phyloP scores from a whole-genome alignment of 2,113 vertebrate genomes.

The Pogonocichla stellata region DNA sequence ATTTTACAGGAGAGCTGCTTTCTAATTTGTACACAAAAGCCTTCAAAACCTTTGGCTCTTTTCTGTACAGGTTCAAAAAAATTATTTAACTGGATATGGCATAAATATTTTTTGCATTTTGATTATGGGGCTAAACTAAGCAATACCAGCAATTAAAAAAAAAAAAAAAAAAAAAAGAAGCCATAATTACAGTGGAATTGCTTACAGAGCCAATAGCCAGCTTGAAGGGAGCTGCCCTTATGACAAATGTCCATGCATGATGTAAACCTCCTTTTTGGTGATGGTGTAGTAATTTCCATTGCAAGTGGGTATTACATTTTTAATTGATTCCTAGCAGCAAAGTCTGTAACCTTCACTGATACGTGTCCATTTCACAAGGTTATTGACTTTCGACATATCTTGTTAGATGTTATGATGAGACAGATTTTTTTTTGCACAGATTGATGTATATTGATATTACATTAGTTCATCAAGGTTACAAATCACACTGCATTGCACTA shows the following conservation, averaged over 20 bases:
- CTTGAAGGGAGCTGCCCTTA: neutral
- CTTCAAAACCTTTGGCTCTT: neutral
- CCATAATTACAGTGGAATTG: neutral
- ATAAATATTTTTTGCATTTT: neutral
- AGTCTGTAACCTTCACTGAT: slow-evolving; percentile 47
- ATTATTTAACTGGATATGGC: neutral
- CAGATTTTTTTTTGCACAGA: slow-evolving; percentile 29
- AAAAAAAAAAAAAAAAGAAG: neutral
- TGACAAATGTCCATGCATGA: neutral
- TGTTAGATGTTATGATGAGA: slow-evolving; percentile 25
- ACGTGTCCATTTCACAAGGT: slow-evolving; percentile 49
- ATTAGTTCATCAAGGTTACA: slow-evolving; percentile 63
- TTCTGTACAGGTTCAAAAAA: neutral
- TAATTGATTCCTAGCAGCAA: slow-evolving; percentile 58
- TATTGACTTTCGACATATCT: slow-evolving; percentile 36
- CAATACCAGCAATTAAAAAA: neutral
- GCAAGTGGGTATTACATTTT: slow-evolving; percentile 42
- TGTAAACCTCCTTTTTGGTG: slow-evolving; percentile 16
- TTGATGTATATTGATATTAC: slow-evolving; percentile 62
- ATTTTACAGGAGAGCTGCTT: neutral
- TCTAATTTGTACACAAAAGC: neutral
- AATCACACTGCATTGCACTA: slow-evolving; percentile 27
- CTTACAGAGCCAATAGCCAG: neutral
- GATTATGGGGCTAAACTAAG: neutral
- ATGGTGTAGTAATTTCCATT: slow-evolving; percentile 26